These are phyloP conservation scores for Danaus chrysippus DNA, from an alignment of 2,888 invertebrate species.

Conservation along the genomic window DNA sequence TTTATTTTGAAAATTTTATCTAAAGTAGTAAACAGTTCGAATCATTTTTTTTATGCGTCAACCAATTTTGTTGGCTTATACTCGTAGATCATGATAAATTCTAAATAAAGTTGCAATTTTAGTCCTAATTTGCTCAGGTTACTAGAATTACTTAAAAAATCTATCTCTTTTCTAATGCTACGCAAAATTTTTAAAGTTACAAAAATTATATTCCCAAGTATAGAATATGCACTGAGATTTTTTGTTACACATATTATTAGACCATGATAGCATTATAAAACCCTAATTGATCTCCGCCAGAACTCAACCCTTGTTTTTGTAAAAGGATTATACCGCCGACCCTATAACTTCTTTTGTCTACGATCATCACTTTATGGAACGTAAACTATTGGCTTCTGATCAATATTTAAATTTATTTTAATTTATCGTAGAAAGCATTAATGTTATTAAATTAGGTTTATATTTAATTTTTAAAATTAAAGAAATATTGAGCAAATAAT, in stretches of 20 bases:
- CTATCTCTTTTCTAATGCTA: too few relatives aligned
- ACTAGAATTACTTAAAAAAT: too few relatives aligned
- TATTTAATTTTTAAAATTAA: not conserved
- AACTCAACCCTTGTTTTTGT: conserved; percentile 7
- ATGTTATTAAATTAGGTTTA: not conserved
- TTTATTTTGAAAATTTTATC: too few relatives aligned
- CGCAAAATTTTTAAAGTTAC: too few relatives aligned
- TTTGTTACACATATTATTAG: not conserved
- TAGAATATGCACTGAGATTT: not conserved
- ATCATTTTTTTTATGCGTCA: too few relatives aligned
- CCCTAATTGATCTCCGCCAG: conserved; percentile 6
- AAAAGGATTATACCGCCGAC: conserved; percentile 1
- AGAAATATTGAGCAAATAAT: too few relatives aligned
- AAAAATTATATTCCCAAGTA: not conserved
- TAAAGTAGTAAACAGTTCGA: too few relatives aligned
- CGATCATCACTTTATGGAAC: conserved; percentile 1
- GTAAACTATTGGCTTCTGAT: conserved; percentile 8
- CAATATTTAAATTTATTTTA: not conserved
- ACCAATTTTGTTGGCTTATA: too few relatives aligned
- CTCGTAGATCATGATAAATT: too few relatives aligned
- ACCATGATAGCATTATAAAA: conserved; percentile 6
- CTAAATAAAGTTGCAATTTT: too few relatives aligned
- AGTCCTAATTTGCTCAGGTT: too few relatives aligned
- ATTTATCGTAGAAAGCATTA: not conserved
- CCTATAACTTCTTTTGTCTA: conserved; percentile 9